Evolutionary conservation across 1,140 invertebrate genomes (phyloP), one percentile per base, ranked within the genome.

Genomic region (Aplysia californica): DNA sequence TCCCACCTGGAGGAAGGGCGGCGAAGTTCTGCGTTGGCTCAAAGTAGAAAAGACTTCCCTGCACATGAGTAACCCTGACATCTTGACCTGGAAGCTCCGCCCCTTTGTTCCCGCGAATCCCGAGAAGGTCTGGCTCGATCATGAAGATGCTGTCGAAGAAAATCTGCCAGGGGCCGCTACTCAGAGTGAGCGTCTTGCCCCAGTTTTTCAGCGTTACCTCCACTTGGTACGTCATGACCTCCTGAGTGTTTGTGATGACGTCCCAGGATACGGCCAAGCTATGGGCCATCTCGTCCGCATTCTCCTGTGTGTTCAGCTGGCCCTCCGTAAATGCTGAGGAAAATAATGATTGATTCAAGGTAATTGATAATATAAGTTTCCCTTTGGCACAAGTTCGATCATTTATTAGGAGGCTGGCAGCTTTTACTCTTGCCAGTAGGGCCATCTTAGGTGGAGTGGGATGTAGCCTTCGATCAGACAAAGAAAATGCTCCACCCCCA

Each of bases 11-110:
- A 0, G 67, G 50, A 29, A 84, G 35, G 1, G 75, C 10, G 26
- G 73, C 44, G 74, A 82, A 86, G 66, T 23, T 73, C 20, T 3
- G 50, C 3, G 77, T 36, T 21, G 83, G 83, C 21, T 67, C 59
- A 36, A 73, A 55, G 50, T 80, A 80, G 65, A 82, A 88, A 50
- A 85, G 70, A 56, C 80, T 79, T 36, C 81, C 76, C 56, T 80
- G 73, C 18, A 75, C 36, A 29, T 75, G 72, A 3, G 59, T 66
- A 10, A 75, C 21, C 4, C 3, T 66, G 1, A 75, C 20, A 2
- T 21, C 23, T 35, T 75, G 72, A 44, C 72, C 72, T 5, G 33
- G 10, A 10, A 75, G 39, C 72, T 41, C 59, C 2, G 39, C 61
- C 5, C 31, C 29, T 29, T 33, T 75, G 39, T 75, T 64, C 23